Conservation (phyloP, 2,113 vertebrate species). For the Stigmatopora argus region DNA sequence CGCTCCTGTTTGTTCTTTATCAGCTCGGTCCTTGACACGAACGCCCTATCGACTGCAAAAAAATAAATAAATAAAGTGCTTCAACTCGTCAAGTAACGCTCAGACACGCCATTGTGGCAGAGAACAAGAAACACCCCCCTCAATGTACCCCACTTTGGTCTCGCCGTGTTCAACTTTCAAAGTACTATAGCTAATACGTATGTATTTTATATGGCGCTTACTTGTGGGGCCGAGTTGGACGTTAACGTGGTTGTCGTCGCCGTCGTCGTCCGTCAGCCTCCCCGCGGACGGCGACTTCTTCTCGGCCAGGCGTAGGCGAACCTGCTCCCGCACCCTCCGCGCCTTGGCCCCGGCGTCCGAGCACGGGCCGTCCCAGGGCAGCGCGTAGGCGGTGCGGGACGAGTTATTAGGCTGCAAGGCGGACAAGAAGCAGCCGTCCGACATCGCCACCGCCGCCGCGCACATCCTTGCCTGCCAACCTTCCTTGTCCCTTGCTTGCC, state of each 20-base stretch:
- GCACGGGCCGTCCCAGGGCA: conserved; percentile 55
- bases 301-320: conserved; percentile 69
- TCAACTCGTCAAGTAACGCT: too few species aligned
- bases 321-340: conserved; percentile 70
- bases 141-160: not conserved
- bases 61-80: too few species aligned
- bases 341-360: conserved; percentile 54
- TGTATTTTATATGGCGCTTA: conserved; percentile 22
- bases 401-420: conserved; percentile 64
- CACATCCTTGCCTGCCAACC: conserved; percentile 28
- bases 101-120: too few species aligned
- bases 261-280: conserved; percentile 15
- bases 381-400: conserved; percentile 62
- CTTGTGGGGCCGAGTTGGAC: conserved; percentile 45
- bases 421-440: conserved; percentile 66
- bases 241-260: conserved; percentile 20
- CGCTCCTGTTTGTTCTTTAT: too few species aligned
- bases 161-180: too few species aligned
- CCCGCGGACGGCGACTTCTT: conserved; percentile 55
- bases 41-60: too few species aligned
- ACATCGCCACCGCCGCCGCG: conserved; percentile 29
- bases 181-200: too few species aligned
- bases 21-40: too few species aligned
- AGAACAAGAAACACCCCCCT: not conserved
- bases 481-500: too few species aligned